Percentiles rank a stretch among this genome's conserved stretches.
Evolutionary conservation across 2,888 invertebrate genomes (phyloP).

Genomic region (Volucella bombylans): DNA sequence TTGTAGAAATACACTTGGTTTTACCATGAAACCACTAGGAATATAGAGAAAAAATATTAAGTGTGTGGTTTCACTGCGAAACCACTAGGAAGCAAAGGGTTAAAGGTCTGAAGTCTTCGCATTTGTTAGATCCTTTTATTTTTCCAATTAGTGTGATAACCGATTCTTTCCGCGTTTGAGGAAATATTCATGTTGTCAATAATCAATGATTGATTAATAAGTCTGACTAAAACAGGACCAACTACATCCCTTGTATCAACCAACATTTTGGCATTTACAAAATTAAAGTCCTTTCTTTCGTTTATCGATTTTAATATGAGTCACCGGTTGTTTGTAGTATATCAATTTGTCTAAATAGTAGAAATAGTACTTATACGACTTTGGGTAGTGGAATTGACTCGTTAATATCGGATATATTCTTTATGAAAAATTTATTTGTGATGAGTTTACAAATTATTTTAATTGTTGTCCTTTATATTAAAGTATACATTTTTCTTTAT

Average conservation of each 20-base stretch:
- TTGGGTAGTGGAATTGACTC: neutral
- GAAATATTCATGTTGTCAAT: neutral
- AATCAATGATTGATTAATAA: neutral
- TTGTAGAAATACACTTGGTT: too few species aligned
- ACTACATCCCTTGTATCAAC: neutral
- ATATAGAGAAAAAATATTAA: too few species aligned
- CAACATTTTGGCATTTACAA: too few species aligned
- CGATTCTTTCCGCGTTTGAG: neutral
- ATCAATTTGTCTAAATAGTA: neutral
- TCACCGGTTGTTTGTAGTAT: neutral
- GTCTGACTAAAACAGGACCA: neutral
- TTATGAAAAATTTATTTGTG: slow-evolving; percentile 4
- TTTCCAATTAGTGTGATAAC: neutral
- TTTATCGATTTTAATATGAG: neutral
- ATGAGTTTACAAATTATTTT: neutral
- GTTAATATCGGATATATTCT: slow-evolving; percentile 1
- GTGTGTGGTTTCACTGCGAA: too few species aligned
- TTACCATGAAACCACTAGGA: too few species aligned
- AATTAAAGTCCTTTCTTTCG: neutral
- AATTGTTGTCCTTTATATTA: neutral
- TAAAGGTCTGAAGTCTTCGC: slow-evolving; percentile 14
- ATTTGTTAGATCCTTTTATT: slow-evolving; percentile 1
- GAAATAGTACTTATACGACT: neutral
- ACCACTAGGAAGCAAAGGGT: too few species aligned
- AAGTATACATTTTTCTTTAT: neutral